phyloP scores from a whole-genome alignment of 2,888 invertebrate genomes.

The Laothoe populi region DNA sequence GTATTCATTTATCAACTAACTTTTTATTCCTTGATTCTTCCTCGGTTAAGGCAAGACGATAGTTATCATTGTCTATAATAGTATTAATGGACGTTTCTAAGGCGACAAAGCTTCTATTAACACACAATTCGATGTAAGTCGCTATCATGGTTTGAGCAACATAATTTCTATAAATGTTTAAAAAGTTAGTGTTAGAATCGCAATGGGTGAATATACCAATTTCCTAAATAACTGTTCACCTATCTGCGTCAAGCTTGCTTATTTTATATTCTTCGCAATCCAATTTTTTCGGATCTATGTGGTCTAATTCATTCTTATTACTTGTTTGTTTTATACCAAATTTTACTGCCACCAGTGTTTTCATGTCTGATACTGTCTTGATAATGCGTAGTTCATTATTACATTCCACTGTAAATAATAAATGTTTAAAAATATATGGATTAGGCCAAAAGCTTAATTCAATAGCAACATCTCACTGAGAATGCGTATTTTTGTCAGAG shows the following conservation, averaged over 20 bases:
- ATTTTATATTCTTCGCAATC: constrained; percentile 1
- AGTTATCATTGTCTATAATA: neutral
- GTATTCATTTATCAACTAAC: neutral
- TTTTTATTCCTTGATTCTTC: neutral
- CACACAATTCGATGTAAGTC: constrained; percentile 53
- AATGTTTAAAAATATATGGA: neutral
- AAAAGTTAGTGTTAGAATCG: too few species aligned
- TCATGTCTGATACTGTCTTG: constrained; percentile 54
- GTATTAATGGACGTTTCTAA: constrained; percentile 33
- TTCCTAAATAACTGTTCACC: neutral
- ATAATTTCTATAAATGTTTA: constrained; percentile 51
- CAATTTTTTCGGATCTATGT: neutral
- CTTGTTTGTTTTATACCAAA: constrained; percentile 45
- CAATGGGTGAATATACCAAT: too few species aligned
- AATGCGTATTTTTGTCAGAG: constrained; percentile 54
- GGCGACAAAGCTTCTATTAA: constrained; percentile 40
- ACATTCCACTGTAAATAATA: constrained; percentile 50
- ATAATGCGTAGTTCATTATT: constrained; percentile 54
- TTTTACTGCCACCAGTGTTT: constrained; percentile 46
- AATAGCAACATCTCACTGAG: constrained; percentile 48
- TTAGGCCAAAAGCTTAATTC: neutral
- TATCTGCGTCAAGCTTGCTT: neutral
- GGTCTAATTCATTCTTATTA: constrained; percentile 31
- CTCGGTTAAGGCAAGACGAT: neutral
- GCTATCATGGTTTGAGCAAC: constrained; percentile 42